Base-by-base conservation (phyloP, 2,888 invertebrate genomes). In the Drosophila ezoana region DNA sequence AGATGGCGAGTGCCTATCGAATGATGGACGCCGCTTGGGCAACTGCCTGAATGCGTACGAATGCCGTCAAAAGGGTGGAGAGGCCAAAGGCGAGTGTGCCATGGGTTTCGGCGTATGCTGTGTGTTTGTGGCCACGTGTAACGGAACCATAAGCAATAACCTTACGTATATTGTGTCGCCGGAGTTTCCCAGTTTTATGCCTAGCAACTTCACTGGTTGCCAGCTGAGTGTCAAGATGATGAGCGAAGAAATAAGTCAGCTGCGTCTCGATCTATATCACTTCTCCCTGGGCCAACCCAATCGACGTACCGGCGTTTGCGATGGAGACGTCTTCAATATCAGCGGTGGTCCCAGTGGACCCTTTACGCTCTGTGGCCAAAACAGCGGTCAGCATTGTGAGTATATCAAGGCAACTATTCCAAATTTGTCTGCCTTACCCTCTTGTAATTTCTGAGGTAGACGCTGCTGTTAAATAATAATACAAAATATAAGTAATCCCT, bases 41-140 rank as follows among this genome's bases (percentile, higher is more conserved):
- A 94, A 95, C 85, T 97, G 97, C 92, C 94, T 97, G 92, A 97
- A 97, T 92, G 95, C 96, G 16, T 97, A 97, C 92, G 96, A 97
- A 91, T 97, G 97, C 81, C 93, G 95, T 11, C 95, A 96, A 87
- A 94, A 96, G 82, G 95, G 95, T 41, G 95, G 95, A 9, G 91
- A 91, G 23, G 95, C 96, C 0, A 94, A 94, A 38, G 97, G 97
- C 0, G 95, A 95, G 81, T 97, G 97, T 87, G 97, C 97, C 0
- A 94, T 96, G 70, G 97, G 97, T 9, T 96, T 97, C 73, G 97
- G 97, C 1, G 96, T 97, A 10, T 97, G 97, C 90, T 97, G 97
- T 91, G 94, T 97, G 58, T 97, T 96, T 91, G 95, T 95, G 80
- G 95, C 95, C 67, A 94, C 94, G 48, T 97, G 97, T 92, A 95